Evolutionary conservation across 2,797 vertebrate genomes (phyloP).

Genomic region (Crocodylus rhombifer): DNA sequence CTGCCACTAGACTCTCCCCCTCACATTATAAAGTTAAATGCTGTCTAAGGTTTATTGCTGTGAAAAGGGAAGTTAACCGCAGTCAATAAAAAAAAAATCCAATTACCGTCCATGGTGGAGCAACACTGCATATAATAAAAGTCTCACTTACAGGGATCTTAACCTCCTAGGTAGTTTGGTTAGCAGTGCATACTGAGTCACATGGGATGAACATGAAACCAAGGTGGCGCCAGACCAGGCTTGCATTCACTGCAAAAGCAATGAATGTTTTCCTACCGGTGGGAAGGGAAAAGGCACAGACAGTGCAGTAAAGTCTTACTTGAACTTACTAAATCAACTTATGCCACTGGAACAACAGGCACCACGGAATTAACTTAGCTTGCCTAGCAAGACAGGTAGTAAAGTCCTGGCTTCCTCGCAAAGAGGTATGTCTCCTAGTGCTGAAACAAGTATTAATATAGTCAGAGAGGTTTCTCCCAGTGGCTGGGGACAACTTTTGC

Average conservation of each 20-base stretch:
- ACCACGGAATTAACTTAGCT: background rate
- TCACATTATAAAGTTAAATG: constrained; percentile 69
- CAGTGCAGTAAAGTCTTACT: background rate
- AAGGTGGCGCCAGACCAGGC: constrained; percentile 28
- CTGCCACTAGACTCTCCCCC: constrained; percentile 63
- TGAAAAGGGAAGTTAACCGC: constrained; percentile 73
- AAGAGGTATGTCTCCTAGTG: constrained; percentile 29
- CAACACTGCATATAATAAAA: constrained; percentile 52
- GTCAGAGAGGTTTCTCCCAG: constrained; percentile 33
- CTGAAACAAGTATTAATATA: constrained; percentile 9
- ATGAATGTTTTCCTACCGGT: background rate
- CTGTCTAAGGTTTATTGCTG: constrained; percentile 71
- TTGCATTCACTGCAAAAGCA: background rate
- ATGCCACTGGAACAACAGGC: background rate
- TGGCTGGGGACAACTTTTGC: constrained; percentile 34
- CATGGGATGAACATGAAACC: background rate
- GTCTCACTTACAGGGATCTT: constrained; percentile 57
- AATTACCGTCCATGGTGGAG: constrained; percentile 72
- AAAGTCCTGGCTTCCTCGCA: background rate
- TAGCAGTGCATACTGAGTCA: constrained; percentile 12
- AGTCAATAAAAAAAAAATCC: constrained; percentile 76
- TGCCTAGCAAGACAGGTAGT: background rate
- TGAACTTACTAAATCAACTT: background rate
- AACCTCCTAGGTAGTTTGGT: background rate
- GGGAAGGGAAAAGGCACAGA: constrained; percentile 12